Percentiles rank a stretch among this genome's conserved stretches.
phyloP scores from a whole-genome alignment of 2,797 vertebrate genomes.

The Rhincodon typus region DNA sequence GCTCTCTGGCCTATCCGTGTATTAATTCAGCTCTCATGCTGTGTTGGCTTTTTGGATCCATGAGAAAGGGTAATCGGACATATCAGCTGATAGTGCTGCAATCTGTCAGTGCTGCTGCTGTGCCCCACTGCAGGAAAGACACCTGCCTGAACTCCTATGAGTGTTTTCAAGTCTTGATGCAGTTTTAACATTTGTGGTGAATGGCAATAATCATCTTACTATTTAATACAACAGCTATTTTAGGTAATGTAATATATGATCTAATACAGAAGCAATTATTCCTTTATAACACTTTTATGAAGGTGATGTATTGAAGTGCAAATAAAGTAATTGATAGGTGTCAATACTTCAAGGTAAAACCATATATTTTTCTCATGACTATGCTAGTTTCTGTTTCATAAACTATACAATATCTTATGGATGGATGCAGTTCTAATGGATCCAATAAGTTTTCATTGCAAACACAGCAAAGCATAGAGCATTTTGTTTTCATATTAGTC shows the following conservation, averaged over 20 bases:
- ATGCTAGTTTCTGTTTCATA: neutral
- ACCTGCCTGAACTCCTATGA: neutral
- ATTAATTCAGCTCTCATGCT: constrained; percentile 49
- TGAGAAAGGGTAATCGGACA: constrained; percentile 55
- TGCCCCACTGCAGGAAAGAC: constrained; percentile 41
- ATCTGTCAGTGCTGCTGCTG: constrained; percentile 57
- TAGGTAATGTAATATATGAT: neutral
- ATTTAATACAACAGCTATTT: neutral
- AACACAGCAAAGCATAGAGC: neutral
- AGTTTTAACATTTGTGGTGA: neutral
- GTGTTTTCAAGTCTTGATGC: neutral
- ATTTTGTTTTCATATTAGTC: neutral
- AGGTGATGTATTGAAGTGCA: neutral
- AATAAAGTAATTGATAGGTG: neutral
- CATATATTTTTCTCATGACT: neutral
- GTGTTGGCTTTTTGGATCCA: constrained; percentile 52
- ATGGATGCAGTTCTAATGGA: neutral
- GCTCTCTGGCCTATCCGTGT: constrained; percentile 44
- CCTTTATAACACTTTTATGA: neutral
- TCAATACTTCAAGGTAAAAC: neutral
- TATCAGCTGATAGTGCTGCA: constrained; percentile 49
- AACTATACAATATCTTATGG: neutral
- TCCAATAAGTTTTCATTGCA: neutral
- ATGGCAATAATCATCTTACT: neutral
- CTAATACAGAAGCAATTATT: neutral